Evolutionary conservation across 2,888 invertebrate species (phyloP), one percentile per base, ranked within the genome.

Genomic region (Brachylomia viminalis): DNA sequence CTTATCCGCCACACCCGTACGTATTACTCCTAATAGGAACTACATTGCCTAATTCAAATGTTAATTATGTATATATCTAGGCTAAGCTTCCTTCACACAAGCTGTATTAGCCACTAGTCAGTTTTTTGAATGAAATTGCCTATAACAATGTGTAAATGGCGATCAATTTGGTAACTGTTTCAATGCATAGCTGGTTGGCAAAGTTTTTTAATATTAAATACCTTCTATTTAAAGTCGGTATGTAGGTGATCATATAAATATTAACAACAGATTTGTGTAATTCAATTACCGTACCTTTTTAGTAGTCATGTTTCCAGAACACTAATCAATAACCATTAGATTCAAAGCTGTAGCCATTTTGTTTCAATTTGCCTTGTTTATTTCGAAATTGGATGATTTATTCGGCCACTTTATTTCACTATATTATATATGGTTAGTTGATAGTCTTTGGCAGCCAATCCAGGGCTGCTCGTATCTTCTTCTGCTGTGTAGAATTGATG

Each of bases 21-120:
- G 62, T 79, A 70, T 74, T 80, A 84, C 83, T 82, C 91, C 87
- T 90, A 92, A 91, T 92, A 87, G 84, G 88, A 83, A 88, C 81
- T 76, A 85, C 91, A 89, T 93, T 91, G 92, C 95, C 95, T 94
- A 94, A 91, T 93, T 91, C 89, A 90, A 89, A 95, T 94, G 95
- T 90, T 95, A 94, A 95, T 95, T 92, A 90, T 89, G 77, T 88
- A 87, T 90, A 91, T 91, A 93, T 91, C 91, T 93, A 86, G 92
- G 91, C 90, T 92, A 90, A 88, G 92, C 93, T 95, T 94, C 94
- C 94, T 93, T 91, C 87, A 88, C 82, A 77, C 85, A 83, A 58
- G 78, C 87, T 91, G 80, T 90, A 91, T 89, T 91, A 84, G 87
- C 79, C 78, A 84, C 74, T 82, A 89, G 89, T 85, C 82, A 67